Evolutionary conservation across 2,888 invertebrate species (phyloP).

Genomic region (Leuctra nigra): DNA sequence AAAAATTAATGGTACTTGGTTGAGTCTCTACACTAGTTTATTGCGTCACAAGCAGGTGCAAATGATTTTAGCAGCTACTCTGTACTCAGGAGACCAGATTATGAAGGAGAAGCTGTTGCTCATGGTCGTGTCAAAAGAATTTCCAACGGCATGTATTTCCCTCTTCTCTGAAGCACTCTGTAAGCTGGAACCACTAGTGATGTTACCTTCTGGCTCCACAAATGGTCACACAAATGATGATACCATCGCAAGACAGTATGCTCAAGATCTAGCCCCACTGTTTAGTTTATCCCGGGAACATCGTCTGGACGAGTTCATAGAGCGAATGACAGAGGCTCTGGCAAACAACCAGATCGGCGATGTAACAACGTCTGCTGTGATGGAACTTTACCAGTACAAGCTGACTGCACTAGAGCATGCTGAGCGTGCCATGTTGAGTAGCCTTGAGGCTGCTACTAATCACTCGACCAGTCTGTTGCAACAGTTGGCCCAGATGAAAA

Average conservation of each 20-base stretch:
- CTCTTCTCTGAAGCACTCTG: conserved; percentile 37
- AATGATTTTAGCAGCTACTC: conserved; percentile 43
- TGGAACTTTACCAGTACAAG: conserved; percentile 62
- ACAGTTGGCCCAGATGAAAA: conserved; percentile 43
- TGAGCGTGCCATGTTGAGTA: conserved; percentile 43
- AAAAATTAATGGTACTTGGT: conserved; percentile 42
- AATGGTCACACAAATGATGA: conserved; percentile 12
- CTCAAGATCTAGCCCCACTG: conserved; percentile 41
- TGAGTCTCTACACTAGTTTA: conserved; percentile 41
- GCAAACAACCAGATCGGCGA: conserved; percentile 41
- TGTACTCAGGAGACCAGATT: conserved; percentile 42
- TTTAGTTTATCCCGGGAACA: conserved; percentile 45
- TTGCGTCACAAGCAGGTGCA: conserved; percentile 37
- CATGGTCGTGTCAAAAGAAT: conserved; percentile 39
- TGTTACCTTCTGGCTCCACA: conserved; percentile 34
- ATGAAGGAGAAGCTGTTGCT: conserved; percentile 41
- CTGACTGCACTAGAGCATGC: conserved; percentile 49
- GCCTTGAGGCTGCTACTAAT: conserved; percentile 47
- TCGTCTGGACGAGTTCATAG: conserved; percentile 46
- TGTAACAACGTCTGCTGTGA: conserved; percentile 58
- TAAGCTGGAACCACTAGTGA: conserved; percentile 37
- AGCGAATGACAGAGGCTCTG: conserved; percentile 42
- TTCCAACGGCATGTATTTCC: conserved; percentile 37
- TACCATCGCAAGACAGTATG: conserved; percentile 23
- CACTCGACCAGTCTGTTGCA: conserved; percentile 46